Base-by-base conservation (phyloP, 2,888 invertebrate genomes). In the Acanthosepion lycidas region DNA sequence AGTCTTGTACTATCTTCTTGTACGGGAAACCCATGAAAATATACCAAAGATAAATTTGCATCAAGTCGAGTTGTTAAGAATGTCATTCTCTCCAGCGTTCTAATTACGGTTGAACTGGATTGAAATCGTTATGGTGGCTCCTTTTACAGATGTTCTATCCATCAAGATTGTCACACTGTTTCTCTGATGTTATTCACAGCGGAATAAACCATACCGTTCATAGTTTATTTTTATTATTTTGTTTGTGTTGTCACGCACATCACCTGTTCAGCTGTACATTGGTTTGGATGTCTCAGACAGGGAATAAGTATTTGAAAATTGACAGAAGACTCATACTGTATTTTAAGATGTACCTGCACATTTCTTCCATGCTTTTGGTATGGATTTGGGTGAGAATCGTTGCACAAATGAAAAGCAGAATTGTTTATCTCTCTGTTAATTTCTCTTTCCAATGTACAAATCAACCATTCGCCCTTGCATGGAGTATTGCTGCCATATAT, bases 241-340 rank as follows among this genome's bases (percentile, higher is more conserved):
- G 78, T 78, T 78, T 78, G 78, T 78, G 78, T 78, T 78, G n/a
- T 78, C 78, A 78, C 78, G 78, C 78, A 78, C 78, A n/a, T 78
- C n/a, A 33, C 78, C 78, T 33, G 78, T 33, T 78, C 78, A 78
- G n/a, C 78, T n/a, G 78, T n/a, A n/a, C 78, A n/a, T 33, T n/a
- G n/a, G 78, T 78, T 78, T n/a, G 78, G 78, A 78, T 78, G 78
- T 59, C 23, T 59, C 78, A 78, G 78, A 78, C 78, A 78, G 78
- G 78, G 78, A 78, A 78, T 28, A 78, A 6, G 78, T n/a, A 15
- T 78, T 78, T n/a, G 78, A 78, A 78, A 15, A n/a, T n/a, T 78
- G 78, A 78, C 78, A 78, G 78, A 78, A 78, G 12, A 15, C n/a
- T 9, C 15, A n/a, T n/a, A n/a, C 9, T 18, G 12, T 78, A 18